These are phyloP conservation scores for Euthynnus affinis DNA, from an alignment of 2,797 vertebrate genomes.

Conservation along the genomic window DNA sequence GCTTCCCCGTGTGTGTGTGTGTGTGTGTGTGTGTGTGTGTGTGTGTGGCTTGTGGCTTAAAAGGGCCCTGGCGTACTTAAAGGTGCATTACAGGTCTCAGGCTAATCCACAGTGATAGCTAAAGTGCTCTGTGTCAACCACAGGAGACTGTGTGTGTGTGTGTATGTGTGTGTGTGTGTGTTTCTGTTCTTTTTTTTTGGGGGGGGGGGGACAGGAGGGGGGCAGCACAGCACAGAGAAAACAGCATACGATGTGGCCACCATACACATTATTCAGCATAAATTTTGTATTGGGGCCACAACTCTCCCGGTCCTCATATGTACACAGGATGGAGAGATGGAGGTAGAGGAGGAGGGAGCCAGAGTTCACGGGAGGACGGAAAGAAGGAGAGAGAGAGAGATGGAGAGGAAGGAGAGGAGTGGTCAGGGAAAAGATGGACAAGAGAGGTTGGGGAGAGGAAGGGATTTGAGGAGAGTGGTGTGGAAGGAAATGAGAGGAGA, in stretches of 20 bases:
- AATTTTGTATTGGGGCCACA: constrained; percentile 86
- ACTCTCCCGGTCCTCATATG: constrained; percentile 73
- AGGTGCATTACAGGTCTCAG: constrained; percentile 93
- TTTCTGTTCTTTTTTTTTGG: constrained; percentile 9
- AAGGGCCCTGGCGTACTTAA: constrained; percentile 89
- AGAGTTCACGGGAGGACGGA: constrained; percentile 43
- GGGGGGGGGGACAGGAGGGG: too few species aligned
- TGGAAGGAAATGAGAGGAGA: neutral
- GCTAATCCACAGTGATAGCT: constrained; percentile 95
- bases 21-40: constrained; percentile 5
- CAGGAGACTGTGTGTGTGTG: constrained; percentile 78
- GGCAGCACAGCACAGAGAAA: constrained; percentile 76
- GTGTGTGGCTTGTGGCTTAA: constrained; percentile 83
- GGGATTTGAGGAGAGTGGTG: neutral
- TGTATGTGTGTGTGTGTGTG: constrained; percentile 26
- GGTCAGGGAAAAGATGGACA: constrained; percentile 2
- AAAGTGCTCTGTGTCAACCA: constrained; percentile 91
- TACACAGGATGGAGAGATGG: constrained; percentile 35
- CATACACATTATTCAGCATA: constrained; percentile 89
- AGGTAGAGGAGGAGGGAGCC: constrained; percentile 13
- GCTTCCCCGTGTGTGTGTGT: constrained; percentile 4
- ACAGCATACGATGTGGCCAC: constrained; percentile 82
- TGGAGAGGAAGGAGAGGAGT: neutral
- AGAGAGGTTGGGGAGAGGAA: neutral
- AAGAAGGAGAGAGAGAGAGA: neutral